phyloP scores from a whole-genome alignment of 2,888 invertebrate species.

The Mythimna loreyi region DNA sequence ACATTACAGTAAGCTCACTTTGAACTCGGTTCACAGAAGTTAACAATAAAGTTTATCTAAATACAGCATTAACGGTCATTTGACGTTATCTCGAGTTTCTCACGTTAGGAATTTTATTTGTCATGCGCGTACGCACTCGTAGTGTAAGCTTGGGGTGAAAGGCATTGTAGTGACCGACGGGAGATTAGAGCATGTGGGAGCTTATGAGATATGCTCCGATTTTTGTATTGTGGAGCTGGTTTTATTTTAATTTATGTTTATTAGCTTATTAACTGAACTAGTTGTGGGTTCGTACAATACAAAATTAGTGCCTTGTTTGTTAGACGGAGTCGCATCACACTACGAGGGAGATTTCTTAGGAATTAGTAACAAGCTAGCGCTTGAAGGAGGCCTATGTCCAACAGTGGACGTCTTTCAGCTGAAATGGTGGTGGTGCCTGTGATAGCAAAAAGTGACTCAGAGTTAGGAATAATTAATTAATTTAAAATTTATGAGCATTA shows the following conservation, averaged over 20 bases:
- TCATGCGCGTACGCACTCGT: slow-evolving; percentile 68
- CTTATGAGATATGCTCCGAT: slow-evolving; percentile 51
- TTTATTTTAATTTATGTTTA: slow-evolving; percentile 9
- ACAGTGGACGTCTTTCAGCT: too few species aligned
- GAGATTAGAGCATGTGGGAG: slow-evolving; percentile 62
- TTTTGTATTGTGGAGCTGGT: slow-evolving; percentile 16
- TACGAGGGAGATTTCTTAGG: too few species aligned
- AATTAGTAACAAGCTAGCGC: too few species aligned
- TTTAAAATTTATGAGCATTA: too few species aligned
- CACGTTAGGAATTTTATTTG: slow-evolving; percentile 83
- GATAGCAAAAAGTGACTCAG: too few species aligned
- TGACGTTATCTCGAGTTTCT: slow-evolving; percentile 80
- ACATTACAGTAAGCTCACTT: slow-evolving; percentile 50
- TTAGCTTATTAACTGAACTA: background rate
- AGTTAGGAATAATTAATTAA: too few species aligned
- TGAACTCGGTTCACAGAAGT: slow-evolving; percentile 72
- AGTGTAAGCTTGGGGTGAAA: slow-evolving; percentile 72
- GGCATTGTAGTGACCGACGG: slow-evolving; percentile 72
- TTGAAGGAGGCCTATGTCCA: too few species aligned
- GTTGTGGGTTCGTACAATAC: too few species aligned
- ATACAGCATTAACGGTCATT: slow-evolving; percentile 77
- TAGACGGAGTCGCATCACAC: too few species aligned
- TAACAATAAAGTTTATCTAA: slow-evolving; percentile 75
- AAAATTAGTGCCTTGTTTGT: too few species aligned
- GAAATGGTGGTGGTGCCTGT: too few species aligned